Evolutionary conservation across 2,113 vertebrate species (phyloP).

Genomic region (Tonatia bakeri): DNA sequence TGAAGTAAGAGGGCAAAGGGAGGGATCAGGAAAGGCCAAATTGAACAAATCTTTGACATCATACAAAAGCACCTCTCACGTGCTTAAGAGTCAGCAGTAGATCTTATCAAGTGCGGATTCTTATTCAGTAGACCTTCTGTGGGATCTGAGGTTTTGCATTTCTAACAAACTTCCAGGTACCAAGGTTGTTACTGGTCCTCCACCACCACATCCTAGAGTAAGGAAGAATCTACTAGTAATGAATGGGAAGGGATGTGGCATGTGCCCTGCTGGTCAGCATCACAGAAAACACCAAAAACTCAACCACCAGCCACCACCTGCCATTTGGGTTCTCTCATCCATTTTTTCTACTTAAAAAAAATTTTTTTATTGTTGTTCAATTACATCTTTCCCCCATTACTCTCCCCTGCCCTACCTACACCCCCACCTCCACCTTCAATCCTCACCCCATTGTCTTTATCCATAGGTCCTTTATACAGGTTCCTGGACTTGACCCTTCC

Average conservation of each 20-base stretch:
- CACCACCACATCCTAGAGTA: not conserved
- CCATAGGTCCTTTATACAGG: too few relatives aligned
- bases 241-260: not conserved
- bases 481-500: too few relatives aligned
- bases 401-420: too few relatives aligned
- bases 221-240: not conserved
- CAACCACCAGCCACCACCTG: not conserved
- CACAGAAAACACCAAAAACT: not conserved
- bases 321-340: not conserved
- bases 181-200: not conserved
- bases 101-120: not conserved
- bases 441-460: too few relatives aligned
- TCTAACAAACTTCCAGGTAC: not conserved
- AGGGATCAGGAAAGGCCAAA: not conserved
- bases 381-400: too few relatives aligned
- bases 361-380: too few relatives aligned
- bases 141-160: not conserved
- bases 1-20: not conserved
- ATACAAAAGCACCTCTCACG: not conserved
- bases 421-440: too few relatives aligned
- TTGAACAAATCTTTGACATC: not conserved
- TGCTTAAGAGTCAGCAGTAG: not conserved
- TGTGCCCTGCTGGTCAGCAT: not conserved
- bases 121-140: not conserved
- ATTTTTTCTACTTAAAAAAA: too few relatives aligned